These are phyloP conservation scores for Morinoia aosen DNA, from an alignment of 2,888 invertebrate species.

Conservation along the genomic window DNA sequence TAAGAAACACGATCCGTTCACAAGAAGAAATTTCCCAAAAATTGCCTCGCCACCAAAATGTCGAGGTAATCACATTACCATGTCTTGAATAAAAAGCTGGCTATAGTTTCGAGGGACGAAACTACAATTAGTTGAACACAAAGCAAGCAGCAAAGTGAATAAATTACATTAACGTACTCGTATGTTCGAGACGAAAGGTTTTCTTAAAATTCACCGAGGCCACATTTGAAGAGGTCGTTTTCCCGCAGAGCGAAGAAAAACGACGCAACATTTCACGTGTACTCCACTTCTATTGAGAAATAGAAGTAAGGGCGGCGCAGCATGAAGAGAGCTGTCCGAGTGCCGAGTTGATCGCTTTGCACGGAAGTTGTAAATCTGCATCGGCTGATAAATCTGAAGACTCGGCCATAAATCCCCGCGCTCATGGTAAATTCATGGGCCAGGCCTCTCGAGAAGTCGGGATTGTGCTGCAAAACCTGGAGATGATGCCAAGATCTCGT, in stretches of 20 bases:
- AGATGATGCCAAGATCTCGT: background rate
- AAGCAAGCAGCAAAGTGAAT: no score
- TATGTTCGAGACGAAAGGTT: background rate
- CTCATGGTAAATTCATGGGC: constrained; percentile 17
- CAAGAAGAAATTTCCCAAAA: no score
- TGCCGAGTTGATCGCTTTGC: background rate
- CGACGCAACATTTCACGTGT: background rate
- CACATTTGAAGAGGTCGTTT: background rate
- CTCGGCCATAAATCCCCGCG: background rate
- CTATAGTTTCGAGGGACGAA: no score
- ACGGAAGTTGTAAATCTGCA: constrained; percentile 12
- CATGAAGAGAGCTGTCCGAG: constrained; percentile 10
- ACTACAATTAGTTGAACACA: no score
- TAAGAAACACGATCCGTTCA: no score
- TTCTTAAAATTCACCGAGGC: background rate
- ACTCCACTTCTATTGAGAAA: background rate
- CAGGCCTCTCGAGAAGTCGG: background rate
- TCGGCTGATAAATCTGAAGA: constrained; percentile 10
- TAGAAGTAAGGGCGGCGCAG: background rate
- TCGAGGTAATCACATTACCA: no score
- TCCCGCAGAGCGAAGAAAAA: background rate
- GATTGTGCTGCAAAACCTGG: constrained; percentile 4
- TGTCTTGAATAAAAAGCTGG: no score
- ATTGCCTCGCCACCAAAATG: no score
- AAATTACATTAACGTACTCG: no score